phyloP scores from a whole-genome alignment of 2,113 vertebrate genomes.

The Corvus moneduloides region DNA sequence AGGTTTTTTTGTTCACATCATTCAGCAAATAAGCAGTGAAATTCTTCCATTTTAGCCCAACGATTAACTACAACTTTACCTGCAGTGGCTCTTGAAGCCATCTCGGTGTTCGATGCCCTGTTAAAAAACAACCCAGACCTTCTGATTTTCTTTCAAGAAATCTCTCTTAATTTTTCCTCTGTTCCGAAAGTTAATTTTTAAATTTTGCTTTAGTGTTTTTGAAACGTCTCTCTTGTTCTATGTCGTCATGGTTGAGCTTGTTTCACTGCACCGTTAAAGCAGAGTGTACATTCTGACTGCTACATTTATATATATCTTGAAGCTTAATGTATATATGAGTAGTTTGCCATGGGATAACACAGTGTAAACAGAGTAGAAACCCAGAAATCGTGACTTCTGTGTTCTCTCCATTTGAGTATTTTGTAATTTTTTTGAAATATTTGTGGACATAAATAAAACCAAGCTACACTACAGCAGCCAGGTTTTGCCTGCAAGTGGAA shows the following conservation, averaged over 20 bases:
- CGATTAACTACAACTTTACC: constrained; percentile 31
- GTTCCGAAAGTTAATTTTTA: constrained; percentile 30
- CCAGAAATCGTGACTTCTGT: constrained; percentile 99
- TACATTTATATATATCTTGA: constrained; percentile 99
- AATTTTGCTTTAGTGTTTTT: constrained; percentile 83
- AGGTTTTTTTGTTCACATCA: not conserved
- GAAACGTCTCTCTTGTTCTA: constrained; percentile 88
- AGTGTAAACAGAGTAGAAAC: constrained; percentile 99
- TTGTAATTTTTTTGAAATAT: constrained; percentile 99
- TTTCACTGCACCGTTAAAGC: constrained; percentile 89
- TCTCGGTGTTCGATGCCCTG: constrained; percentile 34
- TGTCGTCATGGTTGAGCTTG: constrained; percentile 94
- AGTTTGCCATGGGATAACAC: constrained; percentile 99
- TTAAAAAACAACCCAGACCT: constrained; percentile 33
- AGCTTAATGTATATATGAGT: constrained; percentile 99
- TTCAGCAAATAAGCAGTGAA: constrained; percentile 40
- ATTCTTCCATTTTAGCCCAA: not conserved
- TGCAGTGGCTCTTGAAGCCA: constrained; percentile 42
- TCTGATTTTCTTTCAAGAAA: constrained; percentile 40
- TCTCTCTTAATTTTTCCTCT: constrained; percentile 1
- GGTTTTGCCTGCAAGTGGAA: constrained; percentile 38
- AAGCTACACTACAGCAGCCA: constrained; percentile 92
- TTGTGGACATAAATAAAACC: constrained; percentile 99
- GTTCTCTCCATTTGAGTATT: constrained; percentile 99
- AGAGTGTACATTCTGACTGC: constrained; percentile 94